These are phyloP conservation scores for Toxotes jaculatrix DNA, from an alignment of 2,113 vertebrate genomes.

Conservation along the genomic window DNA sequence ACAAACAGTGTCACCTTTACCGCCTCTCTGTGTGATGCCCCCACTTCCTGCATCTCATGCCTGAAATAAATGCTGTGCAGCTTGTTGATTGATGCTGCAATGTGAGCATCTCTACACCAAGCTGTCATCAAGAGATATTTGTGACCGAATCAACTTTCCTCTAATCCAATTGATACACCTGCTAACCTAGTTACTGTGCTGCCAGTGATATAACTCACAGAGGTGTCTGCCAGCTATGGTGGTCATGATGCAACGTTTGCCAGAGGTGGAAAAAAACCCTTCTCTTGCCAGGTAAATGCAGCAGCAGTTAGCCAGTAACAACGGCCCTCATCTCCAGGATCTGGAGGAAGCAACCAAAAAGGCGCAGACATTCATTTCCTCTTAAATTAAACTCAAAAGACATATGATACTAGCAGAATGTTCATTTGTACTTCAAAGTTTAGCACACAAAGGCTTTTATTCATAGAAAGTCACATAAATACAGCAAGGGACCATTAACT, in stretches of 20 bases:
- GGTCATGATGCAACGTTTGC: constrained; percentile 5
- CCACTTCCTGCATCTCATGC: not conserved
- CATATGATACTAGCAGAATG: constrained; percentile 4
- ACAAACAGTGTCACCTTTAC: constrained; percentile 68
- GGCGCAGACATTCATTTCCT: constrained; percentile 52
- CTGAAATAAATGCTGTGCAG: not conserved
- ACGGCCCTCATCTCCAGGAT: not conserved
- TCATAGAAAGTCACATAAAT: constrained; percentile 28
- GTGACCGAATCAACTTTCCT: not conserved
- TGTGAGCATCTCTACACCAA: not conserved
- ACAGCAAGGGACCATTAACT: constrained; percentile 16
- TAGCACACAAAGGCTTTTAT: constrained; percentile 31
- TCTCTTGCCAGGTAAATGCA: not conserved
- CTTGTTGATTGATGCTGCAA: not conserved
- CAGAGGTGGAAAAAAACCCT: not conserved
- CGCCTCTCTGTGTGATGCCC: constrained; percentile 8
- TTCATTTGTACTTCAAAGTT: constrained; percentile 25
- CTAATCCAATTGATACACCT: constrained; percentile 25
- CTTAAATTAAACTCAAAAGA: constrained; percentile 33
- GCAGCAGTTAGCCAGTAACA: not conserved
- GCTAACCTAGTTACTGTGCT: constrained; percentile 24
- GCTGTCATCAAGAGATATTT: constrained; percentile 16
- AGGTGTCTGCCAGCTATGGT: not conserved
- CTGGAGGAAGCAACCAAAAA: constrained; percentile 40
- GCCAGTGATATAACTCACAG: constrained; percentile 23